Evolutionary conservation across 2,797 vertebrate species (phyloP), one percentile per base, ranked within the genome.

Genomic region (Pantherophis vulpinus): DNA sequence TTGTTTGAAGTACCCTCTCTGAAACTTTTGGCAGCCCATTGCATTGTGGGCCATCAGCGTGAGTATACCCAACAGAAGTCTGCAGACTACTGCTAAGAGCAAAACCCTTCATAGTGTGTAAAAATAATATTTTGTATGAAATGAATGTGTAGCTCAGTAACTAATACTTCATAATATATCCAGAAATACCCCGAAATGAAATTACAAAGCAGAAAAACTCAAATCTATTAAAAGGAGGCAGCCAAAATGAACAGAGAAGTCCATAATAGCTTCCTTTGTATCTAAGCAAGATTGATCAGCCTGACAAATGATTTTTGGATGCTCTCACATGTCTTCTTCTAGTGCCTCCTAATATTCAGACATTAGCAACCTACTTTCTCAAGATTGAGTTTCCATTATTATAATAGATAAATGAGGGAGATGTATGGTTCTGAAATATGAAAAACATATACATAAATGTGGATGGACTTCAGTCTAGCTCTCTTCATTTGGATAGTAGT

Each of bases 21-120:
- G 14, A 99, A 99, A 98, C 98, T 99, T 32, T 97, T 99, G 95
- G 99, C 99, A 87, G 99, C 99, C 10, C 99, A 99, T 96, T 99
- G 99, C 96, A 99, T 99, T 47, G 98, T 99, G 92, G 98, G 99
- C 96, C 99, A 99, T 96, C 99, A 99, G 95, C 99, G 99, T 99
- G 96, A 99, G 99, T 98, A 27, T 4, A 55, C 51, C 11, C 20
- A 8, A 0, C 25, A n/a, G 5, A 10, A 27, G 9, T 47, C 0
- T 5, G 58, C 4, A 0, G 23, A 25, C 88, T 6, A 9, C 6
- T 4, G 16, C 60, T n/a, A 5, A 88, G 10, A 88, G 18, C 54
- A 87, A 87, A 32, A 47, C 1, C 79, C 23, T 47, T 83, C 79
- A 1, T 83, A 23, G 74, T 42, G 37, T 79, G 1, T 25, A 83